Evolutionary conservation across 1,140 invertebrate genomes (phyloP).

Genomic region (Ostrea edulis): DNA sequence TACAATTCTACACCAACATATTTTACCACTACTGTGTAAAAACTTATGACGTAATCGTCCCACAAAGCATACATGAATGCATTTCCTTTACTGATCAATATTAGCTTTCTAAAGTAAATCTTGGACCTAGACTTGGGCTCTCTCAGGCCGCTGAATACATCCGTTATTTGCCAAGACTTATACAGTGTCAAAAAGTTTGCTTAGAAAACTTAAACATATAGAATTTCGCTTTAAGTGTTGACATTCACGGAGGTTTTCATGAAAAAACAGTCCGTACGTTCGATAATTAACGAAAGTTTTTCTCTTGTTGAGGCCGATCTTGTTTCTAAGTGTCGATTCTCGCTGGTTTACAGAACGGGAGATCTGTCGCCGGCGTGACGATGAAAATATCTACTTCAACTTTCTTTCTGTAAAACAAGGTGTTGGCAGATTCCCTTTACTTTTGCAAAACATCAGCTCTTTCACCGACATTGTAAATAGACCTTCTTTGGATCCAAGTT

Average conservation of each 20-base stretch:
- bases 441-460: neutral
- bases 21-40: neutral
- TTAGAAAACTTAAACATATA: constrained; percentile 38
- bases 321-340: constrained; percentile 26
- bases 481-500: neutral
- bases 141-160: neutral
- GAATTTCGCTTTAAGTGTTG: constrained; percentile 16
- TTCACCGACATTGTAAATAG: neutral
- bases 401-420: constrained; percentile 2
- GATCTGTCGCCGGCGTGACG: neutral
- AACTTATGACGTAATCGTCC: neutral
- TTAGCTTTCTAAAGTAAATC: constrained; percentile 33
- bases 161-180: constrained; percentile 29
- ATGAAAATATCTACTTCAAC: constrained; percentile 18
- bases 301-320: constrained; percentile 15
- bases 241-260: neutral
- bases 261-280: neutral
- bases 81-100: constrained; percentile 21
- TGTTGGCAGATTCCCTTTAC: neutral
- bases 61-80: constrained; percentile 31
- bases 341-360: neutral
- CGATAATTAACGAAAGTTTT: constrained; percentile 16
- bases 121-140: neutral
- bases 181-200: constrained; percentile 34
- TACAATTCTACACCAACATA: too few relatives aligned